These are phyloP conservation scores for Branchellion lobata DNA, from an alignment of 2,888 invertebrate species.

Conservation along the genomic window DNA sequence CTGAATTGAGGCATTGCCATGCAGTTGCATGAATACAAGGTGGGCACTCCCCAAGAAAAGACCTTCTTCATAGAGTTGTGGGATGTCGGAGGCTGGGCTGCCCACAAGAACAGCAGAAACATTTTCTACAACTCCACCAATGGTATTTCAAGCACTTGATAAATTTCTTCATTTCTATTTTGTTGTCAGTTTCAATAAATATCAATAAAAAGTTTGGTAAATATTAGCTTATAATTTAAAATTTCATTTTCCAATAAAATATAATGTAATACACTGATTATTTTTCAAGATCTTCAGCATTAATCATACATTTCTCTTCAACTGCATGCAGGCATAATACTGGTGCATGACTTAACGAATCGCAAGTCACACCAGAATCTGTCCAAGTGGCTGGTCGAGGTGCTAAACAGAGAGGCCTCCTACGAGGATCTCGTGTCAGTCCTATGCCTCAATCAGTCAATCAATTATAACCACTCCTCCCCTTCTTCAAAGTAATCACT, in stretches of 20 bases:
- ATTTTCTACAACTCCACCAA: constrained; percentile 92
- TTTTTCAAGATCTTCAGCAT: too few relatives aligned
- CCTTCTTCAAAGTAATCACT: too few relatives aligned
- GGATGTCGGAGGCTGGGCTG: constrained; percentile 93
- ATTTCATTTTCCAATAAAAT: too few relatives aligned
- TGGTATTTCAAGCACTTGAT: constrained; percentile 65
- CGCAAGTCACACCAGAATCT: constrained; percentile 91
- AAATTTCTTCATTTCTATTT: background rate
- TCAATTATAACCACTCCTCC: too few relatives aligned
- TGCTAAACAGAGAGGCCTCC: constrained; percentile 69
- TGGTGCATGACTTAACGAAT: constrained; percentile 95
- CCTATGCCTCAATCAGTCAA: too few relatives aligned
- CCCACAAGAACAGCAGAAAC: constrained; percentile 85
- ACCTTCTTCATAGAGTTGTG: constrained; percentile 91
- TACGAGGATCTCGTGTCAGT: constrained; percentile 49
- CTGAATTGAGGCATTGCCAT: background rate
- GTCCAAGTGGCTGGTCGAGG: constrained; percentile 87
- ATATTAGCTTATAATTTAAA: too few relatives aligned
- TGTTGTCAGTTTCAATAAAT: background rate
- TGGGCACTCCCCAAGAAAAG: constrained; percentile 86
- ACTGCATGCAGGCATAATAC: constrained; percentile 83
- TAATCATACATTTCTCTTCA: too few relatives aligned
- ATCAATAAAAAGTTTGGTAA: background rate
- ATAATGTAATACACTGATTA: too few relatives aligned
- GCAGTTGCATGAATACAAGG: constrained; percentile 83